phyloP scores from a whole-genome alignment of 2,113 vertebrate species.

The Thryonomys swinderianus region DNA sequence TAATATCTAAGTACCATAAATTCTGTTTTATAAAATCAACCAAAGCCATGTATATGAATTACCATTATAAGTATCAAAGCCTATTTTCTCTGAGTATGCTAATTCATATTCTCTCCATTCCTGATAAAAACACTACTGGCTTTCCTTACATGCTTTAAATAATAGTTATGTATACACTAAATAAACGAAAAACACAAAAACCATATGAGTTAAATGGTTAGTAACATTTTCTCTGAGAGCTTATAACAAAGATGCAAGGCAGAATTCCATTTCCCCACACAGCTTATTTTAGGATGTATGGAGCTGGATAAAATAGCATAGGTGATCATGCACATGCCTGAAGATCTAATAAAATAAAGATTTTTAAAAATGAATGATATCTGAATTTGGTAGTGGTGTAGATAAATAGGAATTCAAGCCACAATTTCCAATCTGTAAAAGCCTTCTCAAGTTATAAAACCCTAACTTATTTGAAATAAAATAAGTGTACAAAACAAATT shows the following conservation, averaged over 20 bases:
- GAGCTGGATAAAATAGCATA: background rate
- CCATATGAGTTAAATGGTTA: background rate
- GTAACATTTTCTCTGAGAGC: background rate
- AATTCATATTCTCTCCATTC: background rate
- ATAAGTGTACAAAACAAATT: background rate
- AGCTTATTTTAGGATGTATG: background rate
- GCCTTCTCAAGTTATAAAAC: constrained; percentile 22
- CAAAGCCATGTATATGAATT: background rate
- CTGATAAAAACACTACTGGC: background rate
- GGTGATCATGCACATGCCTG: background rate
- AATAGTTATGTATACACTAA: background rate
- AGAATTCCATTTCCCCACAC: background rate
- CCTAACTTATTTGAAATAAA: background rate
- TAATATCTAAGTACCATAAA: background rate
- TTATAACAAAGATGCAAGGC: background rate
- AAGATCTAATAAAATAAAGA: background rate
- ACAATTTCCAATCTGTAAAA: constrained; percentile 17
- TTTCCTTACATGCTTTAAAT: background rate
- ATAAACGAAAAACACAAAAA: background rate
- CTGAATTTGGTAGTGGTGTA: background rate
- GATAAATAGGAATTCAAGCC: background rate
- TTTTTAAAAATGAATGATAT: background rate
- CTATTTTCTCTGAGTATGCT: background rate
- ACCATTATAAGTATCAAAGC: background rate
- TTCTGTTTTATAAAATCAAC: background rate